These are phyloP conservation scores for Carcharodon carcharias DNA, from an alignment of 2,797 vertebrate genomes.

Conservation along the genomic window DNA sequence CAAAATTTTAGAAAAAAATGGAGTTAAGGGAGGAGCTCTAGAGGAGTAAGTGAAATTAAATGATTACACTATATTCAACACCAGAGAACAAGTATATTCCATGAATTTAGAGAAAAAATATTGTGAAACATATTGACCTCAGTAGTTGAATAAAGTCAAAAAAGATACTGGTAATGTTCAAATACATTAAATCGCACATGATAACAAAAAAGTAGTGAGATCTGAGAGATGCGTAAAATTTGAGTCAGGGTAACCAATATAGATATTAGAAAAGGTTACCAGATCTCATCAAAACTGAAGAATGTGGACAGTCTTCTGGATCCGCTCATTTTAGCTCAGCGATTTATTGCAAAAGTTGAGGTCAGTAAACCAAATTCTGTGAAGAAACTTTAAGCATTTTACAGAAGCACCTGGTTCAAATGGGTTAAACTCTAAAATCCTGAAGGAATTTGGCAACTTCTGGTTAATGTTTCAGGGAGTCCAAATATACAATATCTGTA, in stretches of 20 bases:
- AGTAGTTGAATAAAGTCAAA: background rate
- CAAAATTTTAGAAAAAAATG: background rate
- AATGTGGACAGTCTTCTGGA: background rate
- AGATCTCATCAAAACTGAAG: background rate
- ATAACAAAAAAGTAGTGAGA: background rate
- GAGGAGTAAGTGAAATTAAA: background rate
- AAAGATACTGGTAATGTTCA: background rate
- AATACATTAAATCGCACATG: background rate
- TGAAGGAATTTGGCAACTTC: background rate
- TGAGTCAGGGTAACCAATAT: background rate
- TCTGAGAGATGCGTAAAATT: background rate
- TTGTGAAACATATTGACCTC: background rate
- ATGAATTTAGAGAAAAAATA: background rate
- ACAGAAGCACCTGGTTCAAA: background rate
- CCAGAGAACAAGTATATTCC: background rate
- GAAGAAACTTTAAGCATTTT: background rate
- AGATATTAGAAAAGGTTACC: background rate
- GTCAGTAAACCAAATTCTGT: background rate
- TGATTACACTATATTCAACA: background rate
- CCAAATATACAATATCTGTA: background rate
- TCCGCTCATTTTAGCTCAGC: background rate
- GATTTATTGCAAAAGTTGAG: background rate
- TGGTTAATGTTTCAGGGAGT: background rate
- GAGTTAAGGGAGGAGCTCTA: no score
- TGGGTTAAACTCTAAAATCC: background rate